A percentile compares a stretch with the other conserved stretches of the same genome.
Evolutionary conservation across 2,113 vertebrate species (phyloP).

Genomic region (Gymnocephalus cernua): DNA sequence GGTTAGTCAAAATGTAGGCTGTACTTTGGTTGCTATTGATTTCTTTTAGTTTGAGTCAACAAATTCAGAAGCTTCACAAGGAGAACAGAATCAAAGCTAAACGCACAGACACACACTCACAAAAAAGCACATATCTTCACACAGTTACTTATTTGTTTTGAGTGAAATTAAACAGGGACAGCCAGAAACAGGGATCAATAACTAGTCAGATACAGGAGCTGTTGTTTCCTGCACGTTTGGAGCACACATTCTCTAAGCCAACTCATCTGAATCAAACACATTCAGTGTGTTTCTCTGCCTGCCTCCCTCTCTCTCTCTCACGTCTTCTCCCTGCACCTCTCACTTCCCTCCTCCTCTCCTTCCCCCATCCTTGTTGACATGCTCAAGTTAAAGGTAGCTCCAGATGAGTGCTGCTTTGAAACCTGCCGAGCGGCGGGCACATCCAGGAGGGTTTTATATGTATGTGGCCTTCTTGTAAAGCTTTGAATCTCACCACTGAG

Average conservation of each 20-base stretch:
- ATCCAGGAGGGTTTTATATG: slow-evolving; percentile 67
- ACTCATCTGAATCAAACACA: slow-evolving; percentile 59
- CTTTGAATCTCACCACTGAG: slow-evolving; percentile 70
- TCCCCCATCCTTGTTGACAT: slow-evolving; percentile 64
- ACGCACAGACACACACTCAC: neutral
- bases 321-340: slow-evolving; percentile 24
- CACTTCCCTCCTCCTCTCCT: slow-evolving; percentile 8
- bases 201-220: slow-evolving; percentile 34
- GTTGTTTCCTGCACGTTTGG: slow-evolving; percentile 54
- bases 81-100: slow-evolving; percentile 23
- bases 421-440: slow-evolving; percentile 57
- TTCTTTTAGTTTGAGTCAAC: slow-evolving; percentile 24
- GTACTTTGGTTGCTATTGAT: slow-evolving; percentile 2
- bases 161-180: slow-evolving; percentile 31
- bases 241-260: slow-evolving; percentile 33
- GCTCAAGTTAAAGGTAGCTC: slow-evolving; percentile 61
- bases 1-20: neutral
- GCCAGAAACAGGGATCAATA: slow-evolving; percentile 33
- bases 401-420: slow-evolving; percentile 73
- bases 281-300: slow-evolving; percentile 19
- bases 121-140: neutral
- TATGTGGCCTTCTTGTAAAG: slow-evolving; percentile 67
- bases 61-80: slow-evolving; percentile 9
- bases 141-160: slow-evolving; percentile 25
- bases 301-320: slow-evolving; percentile 21